phyloP scores from a whole-genome alignment of 1,140 invertebrate species.

The Uloborus diversus region DNA sequence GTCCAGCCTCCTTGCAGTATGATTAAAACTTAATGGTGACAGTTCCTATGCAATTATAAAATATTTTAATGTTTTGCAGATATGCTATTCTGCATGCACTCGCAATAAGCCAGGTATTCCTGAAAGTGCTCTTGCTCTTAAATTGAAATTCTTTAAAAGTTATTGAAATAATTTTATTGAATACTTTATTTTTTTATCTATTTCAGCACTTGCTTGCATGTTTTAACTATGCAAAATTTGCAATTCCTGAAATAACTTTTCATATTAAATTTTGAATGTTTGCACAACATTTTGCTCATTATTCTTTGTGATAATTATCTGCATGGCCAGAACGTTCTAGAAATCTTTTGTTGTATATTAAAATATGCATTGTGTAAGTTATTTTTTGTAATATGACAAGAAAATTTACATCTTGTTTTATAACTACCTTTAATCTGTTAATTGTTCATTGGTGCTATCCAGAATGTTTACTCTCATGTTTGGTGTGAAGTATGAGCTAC shows the following conservation, averaged over 20 bases:
- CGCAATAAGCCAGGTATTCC: conserved; percentile 28
- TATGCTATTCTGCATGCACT: conserved; percentile 1
- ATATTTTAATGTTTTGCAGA: conserved; percentile 29
- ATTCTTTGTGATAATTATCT: neutral
- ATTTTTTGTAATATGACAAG: too few relatives aligned
- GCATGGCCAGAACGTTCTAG: too few relatives aligned
- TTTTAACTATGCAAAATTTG: neutral
- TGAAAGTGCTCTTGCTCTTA: conserved; percentile 51
- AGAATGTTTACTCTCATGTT: neutral
- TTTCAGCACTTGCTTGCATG: neutral
- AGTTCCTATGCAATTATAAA: conserved; percentile 51
- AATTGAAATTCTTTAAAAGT: conserved; percentile 1
- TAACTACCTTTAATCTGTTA: neutral
- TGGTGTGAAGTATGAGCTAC: neutral
- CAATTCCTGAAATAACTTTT: neutral
- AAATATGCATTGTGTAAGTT: too few relatives aligned
- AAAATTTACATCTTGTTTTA: neutral
- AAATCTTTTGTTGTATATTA: too few relatives aligned
- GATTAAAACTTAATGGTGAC: conserved; percentile 43
- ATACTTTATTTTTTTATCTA: neutral
- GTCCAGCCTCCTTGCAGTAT: conserved; percentile 47
- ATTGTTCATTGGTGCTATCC: neutral
- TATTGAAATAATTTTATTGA: neutral
- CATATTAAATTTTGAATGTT: neutral
- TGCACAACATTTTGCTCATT: conserved; percentile 18